phyloP scores from a whole-genome alignment of 2,113 vertebrate genomes.

The Epinephelus cyanopodus region DNA sequence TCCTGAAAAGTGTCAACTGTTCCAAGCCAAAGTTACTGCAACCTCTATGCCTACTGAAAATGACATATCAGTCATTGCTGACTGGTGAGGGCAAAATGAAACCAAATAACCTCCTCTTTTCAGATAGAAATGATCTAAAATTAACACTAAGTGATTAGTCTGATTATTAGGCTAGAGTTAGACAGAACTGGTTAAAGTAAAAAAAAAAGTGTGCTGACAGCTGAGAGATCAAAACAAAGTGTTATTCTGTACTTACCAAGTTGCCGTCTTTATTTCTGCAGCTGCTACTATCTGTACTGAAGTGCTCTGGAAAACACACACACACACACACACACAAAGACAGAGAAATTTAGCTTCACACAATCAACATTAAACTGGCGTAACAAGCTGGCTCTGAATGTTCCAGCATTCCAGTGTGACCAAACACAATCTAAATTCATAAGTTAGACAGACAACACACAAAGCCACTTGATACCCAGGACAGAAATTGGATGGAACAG shows the following conservation, averaged over 20 bases:
- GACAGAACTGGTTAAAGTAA: neutral
- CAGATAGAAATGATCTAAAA: neutral
- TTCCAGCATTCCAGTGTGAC: neutral
- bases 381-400: neutral
- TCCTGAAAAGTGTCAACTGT: neutral
- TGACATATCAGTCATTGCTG: no score
- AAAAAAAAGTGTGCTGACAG: no score
- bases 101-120: neutral
- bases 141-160: neutral
- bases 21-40: no score
- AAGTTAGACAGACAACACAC: neutral
- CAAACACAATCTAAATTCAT: constrained; percentile 5
- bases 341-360: neutral
- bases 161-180: neutral
- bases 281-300: constrained; percentile 4
- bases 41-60: no score
- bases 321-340: constrained; percentile 7
- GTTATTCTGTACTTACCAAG: constrained; percentile 26
- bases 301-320: constrained; percentile 8
- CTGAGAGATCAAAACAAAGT: neutral
- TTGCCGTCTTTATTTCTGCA: constrained; percentile 15
- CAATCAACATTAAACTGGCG: neutral
- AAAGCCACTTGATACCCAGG: neutral
- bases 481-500: neutral
- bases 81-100: neutral